phyloP scores from a whole-genome alignment of 2,113 vertebrate genomes.

The Cryptomyrus ogoouensis region DNA sequence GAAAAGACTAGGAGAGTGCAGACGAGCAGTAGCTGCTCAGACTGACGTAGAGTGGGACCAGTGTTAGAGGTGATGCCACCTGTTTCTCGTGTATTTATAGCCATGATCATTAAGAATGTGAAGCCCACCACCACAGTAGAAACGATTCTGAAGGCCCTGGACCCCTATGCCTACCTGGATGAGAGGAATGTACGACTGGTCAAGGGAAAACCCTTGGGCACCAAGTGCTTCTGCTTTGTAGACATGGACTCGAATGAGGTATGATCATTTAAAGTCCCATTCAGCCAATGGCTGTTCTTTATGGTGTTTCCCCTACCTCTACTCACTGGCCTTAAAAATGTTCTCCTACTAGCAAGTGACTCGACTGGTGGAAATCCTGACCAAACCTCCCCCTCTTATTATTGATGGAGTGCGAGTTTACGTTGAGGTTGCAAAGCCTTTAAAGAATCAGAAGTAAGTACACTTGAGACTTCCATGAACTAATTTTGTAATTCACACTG shows the following conservation, averaged over 20 bases:
- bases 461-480: background rate
- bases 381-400: conserved; percentile 81
- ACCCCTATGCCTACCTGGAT: conserved; percentile 81
- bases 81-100: conserved; percentile 48
- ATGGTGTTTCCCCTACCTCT: background rate
- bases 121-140: conserved; percentile 82
- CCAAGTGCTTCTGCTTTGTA: conserved; percentile 86
- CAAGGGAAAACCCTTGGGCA: conserved; percentile 77
- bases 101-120: conserved; percentile 90
- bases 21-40: background rate
- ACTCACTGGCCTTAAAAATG: background rate
- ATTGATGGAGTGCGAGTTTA: conserved; percentile 85
- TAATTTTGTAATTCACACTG: background rate
- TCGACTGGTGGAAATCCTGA: conserved; percentile 83
- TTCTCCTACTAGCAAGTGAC: conserved; percentile 72
- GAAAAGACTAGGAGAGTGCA: background rate
- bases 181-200: conserved; percentile 87
- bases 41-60: background rate
- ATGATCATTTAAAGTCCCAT: background rate
- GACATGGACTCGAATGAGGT: conserved; percentile 93
- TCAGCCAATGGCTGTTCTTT: background rate
- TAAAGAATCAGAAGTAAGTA: conserved; percentile 67
- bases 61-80: background rate
- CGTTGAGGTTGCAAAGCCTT: conserved; percentile 81
- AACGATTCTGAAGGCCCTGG: conserved; percentile 82